Conservation (phyloP, 2,888 invertebrate species). For the Notodromas monacha region DNA sequence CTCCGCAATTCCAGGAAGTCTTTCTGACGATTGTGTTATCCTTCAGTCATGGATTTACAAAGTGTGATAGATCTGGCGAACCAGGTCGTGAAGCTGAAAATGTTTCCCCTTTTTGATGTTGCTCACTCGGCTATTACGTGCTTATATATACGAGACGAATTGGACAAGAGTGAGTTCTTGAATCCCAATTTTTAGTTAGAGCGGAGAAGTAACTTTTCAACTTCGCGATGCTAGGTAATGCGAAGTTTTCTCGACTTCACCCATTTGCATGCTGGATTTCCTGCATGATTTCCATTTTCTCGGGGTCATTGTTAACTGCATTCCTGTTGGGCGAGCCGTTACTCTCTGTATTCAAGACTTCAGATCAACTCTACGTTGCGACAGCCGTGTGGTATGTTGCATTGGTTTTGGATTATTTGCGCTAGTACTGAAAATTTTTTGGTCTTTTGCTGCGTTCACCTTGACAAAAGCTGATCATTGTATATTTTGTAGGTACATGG, state of each 20-base stretch:
- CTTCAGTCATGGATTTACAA: conserved; percentile 94
- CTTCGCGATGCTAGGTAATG: too few species aligned
- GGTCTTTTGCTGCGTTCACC: too few species aligned
- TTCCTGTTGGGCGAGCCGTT: conserved; percentile 82
- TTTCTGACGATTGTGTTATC: too few species aligned
- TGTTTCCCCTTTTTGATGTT: conserved; percentile 97
- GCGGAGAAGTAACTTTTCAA: too few species aligned
- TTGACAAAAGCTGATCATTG: too few species aligned
- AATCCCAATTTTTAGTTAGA: too few species aligned
- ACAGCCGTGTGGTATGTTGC: conserved; percentile 51
- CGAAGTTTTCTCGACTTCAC: conserved; percentile 76
- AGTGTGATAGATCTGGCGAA: conserved; percentile 90
- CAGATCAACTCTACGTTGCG: conserved; percentile 64
- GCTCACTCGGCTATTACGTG: conserved; percentile 84
- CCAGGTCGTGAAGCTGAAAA: conserved; percentile 90
- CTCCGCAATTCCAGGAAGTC: too few species aligned
- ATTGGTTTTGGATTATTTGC: too few species aligned
- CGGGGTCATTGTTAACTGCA: conserved; percentile 81
- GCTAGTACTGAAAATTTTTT: too few species aligned
- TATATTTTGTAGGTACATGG: conserved; percentile 86
- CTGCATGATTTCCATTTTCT: conserved; percentile 87
- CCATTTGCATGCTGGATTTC: conserved; percentile 91
- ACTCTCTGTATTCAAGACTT: conserved; percentile 73
- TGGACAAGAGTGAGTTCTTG: conserved; percentile 60
- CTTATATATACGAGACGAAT: conserved; percentile 72